Evolutionary conservation across 2,888 invertebrate species (phyloP).

Genomic region (Stenotaenia linearis): DNA sequence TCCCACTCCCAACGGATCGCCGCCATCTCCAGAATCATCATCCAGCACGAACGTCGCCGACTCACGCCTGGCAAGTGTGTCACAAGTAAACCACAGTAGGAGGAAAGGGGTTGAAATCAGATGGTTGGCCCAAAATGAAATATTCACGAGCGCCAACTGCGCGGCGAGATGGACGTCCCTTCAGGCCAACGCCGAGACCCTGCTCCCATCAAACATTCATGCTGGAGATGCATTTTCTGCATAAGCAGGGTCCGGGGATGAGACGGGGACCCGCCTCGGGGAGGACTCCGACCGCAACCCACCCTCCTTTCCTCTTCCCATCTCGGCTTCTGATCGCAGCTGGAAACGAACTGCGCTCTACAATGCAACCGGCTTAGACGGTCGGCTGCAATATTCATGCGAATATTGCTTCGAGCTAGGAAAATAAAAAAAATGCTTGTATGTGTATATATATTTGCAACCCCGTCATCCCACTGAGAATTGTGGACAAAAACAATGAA

Average conservation of each 20-base stretch:
- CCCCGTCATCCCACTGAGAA: not conserved
- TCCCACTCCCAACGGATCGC: not conserved
- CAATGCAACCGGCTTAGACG: slow-evolving; percentile 19
- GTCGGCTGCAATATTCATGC: slow-evolving; percentile 26
- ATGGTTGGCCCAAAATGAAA: slow-evolving; percentile 22
- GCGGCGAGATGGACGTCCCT: slow-evolving; percentile 24
- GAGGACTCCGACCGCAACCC: not conserved
- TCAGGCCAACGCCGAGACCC: not conserved
- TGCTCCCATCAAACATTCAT: slow-evolving; percentile 27
- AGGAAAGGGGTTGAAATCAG: slow-evolving; percentile 9
- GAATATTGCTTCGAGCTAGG: not conserved
- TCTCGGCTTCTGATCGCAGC: slow-evolving; percentile 2
- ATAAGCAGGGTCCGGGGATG: slow-evolving; percentile 24
- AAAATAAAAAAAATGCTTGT: not conserved
- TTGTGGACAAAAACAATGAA: slow-evolving; percentile 17
- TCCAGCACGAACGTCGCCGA: not conserved
- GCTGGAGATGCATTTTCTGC: slow-evolving; percentile 27
- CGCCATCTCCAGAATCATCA: not conserved
- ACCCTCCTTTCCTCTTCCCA: not conserved
- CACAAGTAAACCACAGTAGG: not conserved
- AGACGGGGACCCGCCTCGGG: slow-evolving; percentile 1
- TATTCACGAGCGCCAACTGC: slow-evolving; percentile 27
- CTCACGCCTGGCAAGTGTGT: slow-evolving; percentile 1
- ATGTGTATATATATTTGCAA: not conserved
- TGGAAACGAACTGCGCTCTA: not conserved